These are phyloP conservation scores for Chloroclystis v-ata DNA, from an alignment of 2,888 invertebrate species.

Conservation along the genomic window DNA sequence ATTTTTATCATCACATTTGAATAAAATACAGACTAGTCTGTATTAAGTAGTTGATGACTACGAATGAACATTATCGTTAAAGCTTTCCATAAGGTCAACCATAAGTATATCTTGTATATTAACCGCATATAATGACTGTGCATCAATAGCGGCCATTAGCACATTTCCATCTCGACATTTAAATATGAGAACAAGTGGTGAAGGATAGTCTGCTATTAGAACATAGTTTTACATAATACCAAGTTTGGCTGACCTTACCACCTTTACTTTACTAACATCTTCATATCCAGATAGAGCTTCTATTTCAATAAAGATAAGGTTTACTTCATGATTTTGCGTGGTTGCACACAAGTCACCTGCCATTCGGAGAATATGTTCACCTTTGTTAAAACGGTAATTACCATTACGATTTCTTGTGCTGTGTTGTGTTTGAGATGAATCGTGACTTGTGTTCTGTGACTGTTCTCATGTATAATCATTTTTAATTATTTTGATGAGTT, in stretches of 20 bases:
- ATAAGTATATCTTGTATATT: conserved; percentile 13
- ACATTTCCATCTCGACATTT: conserved; percentile 29
- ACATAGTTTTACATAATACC: conserved; percentile 38
- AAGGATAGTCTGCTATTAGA: conserved; percentile 40
- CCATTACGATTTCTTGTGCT: conserved; percentile 14
- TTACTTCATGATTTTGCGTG: conserved; percentile 4
- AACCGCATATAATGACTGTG: conserved; percentile 26
- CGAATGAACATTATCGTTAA: conserved; percentile 9
- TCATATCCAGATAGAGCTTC: background rate
- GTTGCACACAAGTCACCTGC: conserved; percentile 8
- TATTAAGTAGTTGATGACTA: too few species aligned
- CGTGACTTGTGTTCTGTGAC: conserved; percentile 9
- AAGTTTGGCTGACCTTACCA: conserved; percentile 33
- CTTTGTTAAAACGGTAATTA: conserved; percentile 14
- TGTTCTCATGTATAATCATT: conserved; percentile 8
- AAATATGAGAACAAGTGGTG: conserved; percentile 30
- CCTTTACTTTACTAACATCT: conserved; percentile 2
- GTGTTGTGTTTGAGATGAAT: conserved; percentile 11
- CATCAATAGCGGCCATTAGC: conserved; percentile 34
- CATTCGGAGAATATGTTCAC: conserved; percentile 13
- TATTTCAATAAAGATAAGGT: conserved; percentile 2
- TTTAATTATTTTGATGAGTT: conserved; percentile 26
- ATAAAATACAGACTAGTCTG: too few species aligned
- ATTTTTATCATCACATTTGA: too few species aligned
- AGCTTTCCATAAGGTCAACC: conserved; percentile 13